phyloP scores from a whole-genome alignment of 2,888 invertebrate species.

The Perizoma flavofasciatum region DNA sequence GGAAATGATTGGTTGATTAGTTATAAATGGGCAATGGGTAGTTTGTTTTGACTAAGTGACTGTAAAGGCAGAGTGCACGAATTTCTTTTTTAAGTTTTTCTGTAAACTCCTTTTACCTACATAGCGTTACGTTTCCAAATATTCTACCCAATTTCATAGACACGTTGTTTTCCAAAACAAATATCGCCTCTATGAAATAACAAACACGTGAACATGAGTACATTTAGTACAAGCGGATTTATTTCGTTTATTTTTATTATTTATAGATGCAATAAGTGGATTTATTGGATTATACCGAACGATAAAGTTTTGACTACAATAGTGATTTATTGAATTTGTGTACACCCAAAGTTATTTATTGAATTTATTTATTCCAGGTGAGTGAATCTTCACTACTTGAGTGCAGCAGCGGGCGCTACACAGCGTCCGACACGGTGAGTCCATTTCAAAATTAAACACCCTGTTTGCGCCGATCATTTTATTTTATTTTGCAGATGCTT shows the following conservation, averaged over 20 bases:
- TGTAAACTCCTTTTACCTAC: too few relatives aligned
- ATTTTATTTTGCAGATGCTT: background rate
- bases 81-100: too few relatives aligned
- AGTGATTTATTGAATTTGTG: constrained; percentile 4
- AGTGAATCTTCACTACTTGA: constrained; percentile 84
- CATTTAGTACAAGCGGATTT: too few relatives aligned
- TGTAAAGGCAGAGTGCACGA: too few relatives aligned
- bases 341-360: constrained; percentile 16
- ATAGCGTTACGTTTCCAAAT: too few relatives aligned
- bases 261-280: too few relatives aligned
- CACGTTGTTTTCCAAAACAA: too few relatives aligned
- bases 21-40: constrained; percentile 19
- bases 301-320: background rate
- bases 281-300: too few relatives aligned
- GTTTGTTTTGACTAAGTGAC: background rate
- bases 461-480: constrained; percentile 36
- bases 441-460: constrained; percentile 51
- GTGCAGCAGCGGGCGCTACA: constrained; percentile 83
- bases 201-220: too few relatives aligned
- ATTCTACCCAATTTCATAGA: too few relatives aligned
- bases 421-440: constrained; percentile 83
- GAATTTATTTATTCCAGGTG: constrained; percentile 65
- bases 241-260: too few relatives aligned
- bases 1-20: constrained; percentile 26
- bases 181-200: too few relatives aligned